A percentile compares a stretch with the other conserved stretches of the same genome.
These are phyloP conservation scores for Caenorhabditis sp. DNA, from an alignment of 2,888 invertebrate genomes.

Conservation along the genomic window DNA sequence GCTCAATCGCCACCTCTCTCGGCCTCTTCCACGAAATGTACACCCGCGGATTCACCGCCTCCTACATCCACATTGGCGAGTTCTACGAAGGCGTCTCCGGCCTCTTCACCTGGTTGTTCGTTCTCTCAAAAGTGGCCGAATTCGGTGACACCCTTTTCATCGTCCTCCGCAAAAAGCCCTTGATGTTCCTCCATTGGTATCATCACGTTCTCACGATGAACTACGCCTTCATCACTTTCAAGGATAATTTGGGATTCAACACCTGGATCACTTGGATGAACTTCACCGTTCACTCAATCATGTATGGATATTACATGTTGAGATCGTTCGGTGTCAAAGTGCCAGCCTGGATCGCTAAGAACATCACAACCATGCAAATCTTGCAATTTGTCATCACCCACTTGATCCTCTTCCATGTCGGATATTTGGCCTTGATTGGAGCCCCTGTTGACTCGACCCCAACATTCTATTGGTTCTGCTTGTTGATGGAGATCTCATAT, in stretches of 20 bases:
- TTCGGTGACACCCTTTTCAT: constrained; percentile 61
- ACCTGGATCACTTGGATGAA: constrained; percentile 69
- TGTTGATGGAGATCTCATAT: constrained; percentile 66
- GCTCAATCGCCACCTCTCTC: constrained; percentile 55
- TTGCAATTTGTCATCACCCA: constrained; percentile 65
- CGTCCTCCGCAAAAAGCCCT: constrained; percentile 55
- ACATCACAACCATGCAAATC: constrained; percentile 65
- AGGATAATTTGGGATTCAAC: constrained; percentile 62
- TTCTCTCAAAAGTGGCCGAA: constrained; percentile 57
- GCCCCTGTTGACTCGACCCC: constrained; percentile 36
- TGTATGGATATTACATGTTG: constrained; percentile 68
- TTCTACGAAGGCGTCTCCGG: constrained; percentile 55
- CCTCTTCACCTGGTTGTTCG: constrained; percentile 61
- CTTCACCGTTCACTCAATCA: constrained; percentile 62
- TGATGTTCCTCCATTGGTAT: constrained; percentile 66
- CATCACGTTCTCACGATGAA: constrained; percentile 69
- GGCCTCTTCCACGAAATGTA: constrained; percentile 48
- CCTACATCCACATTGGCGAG: constrained; percentile 49
- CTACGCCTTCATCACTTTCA: constrained; percentile 63
- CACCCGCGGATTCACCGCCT: constrained; percentile 45
- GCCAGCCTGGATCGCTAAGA: constrained; percentile 64
- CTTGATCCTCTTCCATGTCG: constrained; percentile 63
- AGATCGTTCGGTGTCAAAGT: constrained; percentile 67
- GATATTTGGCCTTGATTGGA: constrained; percentile 45
- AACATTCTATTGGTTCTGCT: constrained; percentile 44